A percentile compares a stretch with the other conserved stretches of the same genome.
Evolutionary conservation across 2,797 vertebrate species (phyloP).

Genomic region (Parauchenoglanis punctatus): DNA sequence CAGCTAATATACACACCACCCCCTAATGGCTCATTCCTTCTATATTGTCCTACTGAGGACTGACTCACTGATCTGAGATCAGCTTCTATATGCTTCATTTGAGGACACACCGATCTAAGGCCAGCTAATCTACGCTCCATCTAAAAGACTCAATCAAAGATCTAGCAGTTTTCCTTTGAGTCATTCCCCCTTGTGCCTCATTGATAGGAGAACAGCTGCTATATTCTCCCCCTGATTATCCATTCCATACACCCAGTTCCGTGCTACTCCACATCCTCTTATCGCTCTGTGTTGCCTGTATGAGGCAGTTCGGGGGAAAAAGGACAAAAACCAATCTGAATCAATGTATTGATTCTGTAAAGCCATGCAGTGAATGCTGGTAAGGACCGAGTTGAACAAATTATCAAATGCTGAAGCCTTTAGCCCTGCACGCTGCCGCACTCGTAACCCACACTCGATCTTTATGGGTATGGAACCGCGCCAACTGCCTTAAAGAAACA

Average conservation of each 20-base stretch:
- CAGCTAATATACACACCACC: background rate
- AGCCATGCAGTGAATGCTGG: constrained; percentile 3
- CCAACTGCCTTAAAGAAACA: constrained; percentile 25
- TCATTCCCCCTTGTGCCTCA: too few species aligned
- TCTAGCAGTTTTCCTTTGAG: background rate
- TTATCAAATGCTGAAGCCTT: constrained; percentile 61
- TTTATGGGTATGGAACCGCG: constrained; percentile 26
- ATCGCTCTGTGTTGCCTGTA: background rate
- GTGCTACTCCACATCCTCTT: background rate
- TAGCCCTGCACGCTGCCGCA: background rate
- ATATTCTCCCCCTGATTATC: background rate
- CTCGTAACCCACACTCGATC: background rate
- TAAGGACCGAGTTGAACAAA: background rate
- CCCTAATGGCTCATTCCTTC: background rate
- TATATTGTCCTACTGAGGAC: background rate
- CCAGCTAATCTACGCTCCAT: background rate
- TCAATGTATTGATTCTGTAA: constrained; percentile 7
- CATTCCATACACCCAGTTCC: background rate
- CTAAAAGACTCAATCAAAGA: background rate
- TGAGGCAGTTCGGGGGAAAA: background rate
- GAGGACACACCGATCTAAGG: background rate
- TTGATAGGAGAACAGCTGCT: constrained; percentile 14
- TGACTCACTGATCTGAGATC: constrained; percentile 1
- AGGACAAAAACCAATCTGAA: background rate
- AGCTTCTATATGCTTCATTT: background rate